Percentiles rank a stretch among this genome's conserved stretches.
These are phyloP conservation scores for Pegea sp. DNA, from an alignment of 23 tunicate genomes.

Conservation along the genomic window DNA sequence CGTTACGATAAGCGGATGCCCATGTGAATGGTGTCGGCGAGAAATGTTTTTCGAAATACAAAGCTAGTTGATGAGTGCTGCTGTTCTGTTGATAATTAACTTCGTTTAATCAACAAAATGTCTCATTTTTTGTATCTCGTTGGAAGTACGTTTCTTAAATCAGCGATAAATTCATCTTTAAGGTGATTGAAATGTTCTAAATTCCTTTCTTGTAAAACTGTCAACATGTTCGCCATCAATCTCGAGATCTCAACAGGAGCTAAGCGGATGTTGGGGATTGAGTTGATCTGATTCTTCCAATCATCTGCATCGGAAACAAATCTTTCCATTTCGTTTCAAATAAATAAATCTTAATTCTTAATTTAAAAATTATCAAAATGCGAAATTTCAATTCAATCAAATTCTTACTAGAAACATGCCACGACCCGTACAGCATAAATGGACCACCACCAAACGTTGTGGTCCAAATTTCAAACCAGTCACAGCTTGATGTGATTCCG, in stretches of 20 bases:
- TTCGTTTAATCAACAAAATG: neutral
- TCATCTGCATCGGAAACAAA: slow-evolving; percentile 8
- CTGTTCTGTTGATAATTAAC: slow-evolving; percentile 15
- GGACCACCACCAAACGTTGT: slow-evolving; percentile 53
- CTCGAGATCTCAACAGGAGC: slow-evolving; percentile 17
- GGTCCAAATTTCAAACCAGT: slow-evolving; percentile 62
- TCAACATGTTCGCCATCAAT: slow-evolving; percentile 20
- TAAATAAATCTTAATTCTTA: neutral
- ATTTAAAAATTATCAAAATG: neutral
- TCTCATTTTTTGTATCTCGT: neutral
- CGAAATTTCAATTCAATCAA: neutral
- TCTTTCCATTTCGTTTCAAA: slow-evolving; percentile 8
- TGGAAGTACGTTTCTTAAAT: slow-evolving; percentile 8
- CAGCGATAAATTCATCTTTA: slow-evolving; percentile 23
- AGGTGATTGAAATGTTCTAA: slow-evolving; percentile 18
- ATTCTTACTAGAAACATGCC: slow-evolving; percentile 55
- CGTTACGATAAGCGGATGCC: slow-evolving; percentile 70
- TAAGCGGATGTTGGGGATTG: slow-evolving; percentile 2
- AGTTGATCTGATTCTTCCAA: slow-evolving; percentile 6
- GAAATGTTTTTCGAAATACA: slow-evolving; percentile 27
- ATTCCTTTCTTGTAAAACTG: slow-evolving; percentile 29
- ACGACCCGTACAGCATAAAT: slow-evolving; percentile 26
- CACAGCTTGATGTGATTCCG: slow-evolving; percentile 28
- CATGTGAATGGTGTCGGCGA: slow-evolving; percentile 38
- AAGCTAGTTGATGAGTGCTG: slow-evolving; percentile 9